Conservation (phyloP, 1,140 invertebrate species). For the Hylyphantes graminicola region DNA sequence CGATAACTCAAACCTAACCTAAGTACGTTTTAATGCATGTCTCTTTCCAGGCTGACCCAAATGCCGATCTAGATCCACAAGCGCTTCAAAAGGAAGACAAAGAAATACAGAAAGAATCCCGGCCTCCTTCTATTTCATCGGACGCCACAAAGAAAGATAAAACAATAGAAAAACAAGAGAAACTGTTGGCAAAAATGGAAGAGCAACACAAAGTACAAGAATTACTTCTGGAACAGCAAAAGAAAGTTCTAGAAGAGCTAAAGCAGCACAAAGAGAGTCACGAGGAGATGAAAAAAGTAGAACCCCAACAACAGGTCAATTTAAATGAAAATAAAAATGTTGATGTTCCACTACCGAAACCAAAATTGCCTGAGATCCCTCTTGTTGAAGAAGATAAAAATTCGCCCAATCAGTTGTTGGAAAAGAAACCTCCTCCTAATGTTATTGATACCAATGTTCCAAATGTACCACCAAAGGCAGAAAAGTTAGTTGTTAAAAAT, state of each 20-base stretch:
- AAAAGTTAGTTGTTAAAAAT: no score
- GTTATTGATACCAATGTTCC: no score
- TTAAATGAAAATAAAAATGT: not conserved
- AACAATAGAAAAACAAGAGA: conserved; percentile 67
- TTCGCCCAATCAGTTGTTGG: not conserved
- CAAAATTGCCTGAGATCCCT: not conserved
- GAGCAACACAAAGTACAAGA: conserved; percentile 69
- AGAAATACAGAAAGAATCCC: conserved; percentile 64
- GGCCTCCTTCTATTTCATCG: conserved; percentile 67
- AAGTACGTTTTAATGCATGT: not conserved
- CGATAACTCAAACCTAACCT: no score
- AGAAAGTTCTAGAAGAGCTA: conserved; percentile 71
- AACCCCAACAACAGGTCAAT: not conserved
- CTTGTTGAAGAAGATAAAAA: not conserved
- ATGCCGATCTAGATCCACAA: conserved; percentile 66
- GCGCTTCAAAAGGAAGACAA: conserved; percentile 67
- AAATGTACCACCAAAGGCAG: no score
- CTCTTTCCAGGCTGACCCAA: conserved; percentile 51
- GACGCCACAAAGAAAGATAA: conserved; percentile 68
- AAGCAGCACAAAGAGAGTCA: conserved; percentile 69
- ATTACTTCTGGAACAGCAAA: conserved; percentile 70
- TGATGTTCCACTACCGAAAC: not conserved
- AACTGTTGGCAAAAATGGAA: conserved; percentile 71
- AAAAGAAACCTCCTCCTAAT: no score
- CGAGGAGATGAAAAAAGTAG: conserved; percentile 48